These are phyloP conservation scores for Sebastes matsubarae DNA, from an alignment of 2,797 vertebrate genomes.

Conservation along the genomic window DNA sequence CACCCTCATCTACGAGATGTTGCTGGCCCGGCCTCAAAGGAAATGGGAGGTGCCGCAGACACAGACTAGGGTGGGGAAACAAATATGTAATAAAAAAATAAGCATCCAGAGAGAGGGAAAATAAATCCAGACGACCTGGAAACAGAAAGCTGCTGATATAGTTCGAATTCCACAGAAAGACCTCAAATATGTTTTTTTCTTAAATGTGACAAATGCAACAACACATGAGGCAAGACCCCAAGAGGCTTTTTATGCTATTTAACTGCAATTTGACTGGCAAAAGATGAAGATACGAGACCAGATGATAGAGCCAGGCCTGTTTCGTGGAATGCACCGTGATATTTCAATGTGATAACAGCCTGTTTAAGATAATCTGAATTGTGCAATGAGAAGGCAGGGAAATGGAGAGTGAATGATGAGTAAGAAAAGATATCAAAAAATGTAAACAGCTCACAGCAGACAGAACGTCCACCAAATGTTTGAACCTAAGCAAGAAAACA, in stretches of 20 bases:
- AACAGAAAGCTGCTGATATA: constrained; percentile 27
- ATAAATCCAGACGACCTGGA: background rate
- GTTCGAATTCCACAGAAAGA: background rate
- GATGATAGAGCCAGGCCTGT: background rate
- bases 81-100: constrained; percentile 26
- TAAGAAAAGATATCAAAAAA: background rate
- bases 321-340: background rate
- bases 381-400: background rate
- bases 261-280: background rate
- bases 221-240: background rate
- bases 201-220: background rate
- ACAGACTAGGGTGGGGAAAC: constrained; percentile 1
- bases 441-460: constrained; percentile 7
- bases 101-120: background rate
- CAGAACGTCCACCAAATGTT: background rate
- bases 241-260: background rate
- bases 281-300: background rate
- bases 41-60: constrained; percentile 35
- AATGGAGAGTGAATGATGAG: background rate
- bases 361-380: background rate
- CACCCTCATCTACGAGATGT: constrained; percentile 5
- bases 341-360: constrained; percentile 8
- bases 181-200: background rate
- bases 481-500: background rate
- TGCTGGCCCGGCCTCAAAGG: constrained; percentile 3